These are phyloP conservation scores for Helobdella robusta DNA, from an alignment of 2,888 invertebrate species.

Conservation along the genomic window DNA sequence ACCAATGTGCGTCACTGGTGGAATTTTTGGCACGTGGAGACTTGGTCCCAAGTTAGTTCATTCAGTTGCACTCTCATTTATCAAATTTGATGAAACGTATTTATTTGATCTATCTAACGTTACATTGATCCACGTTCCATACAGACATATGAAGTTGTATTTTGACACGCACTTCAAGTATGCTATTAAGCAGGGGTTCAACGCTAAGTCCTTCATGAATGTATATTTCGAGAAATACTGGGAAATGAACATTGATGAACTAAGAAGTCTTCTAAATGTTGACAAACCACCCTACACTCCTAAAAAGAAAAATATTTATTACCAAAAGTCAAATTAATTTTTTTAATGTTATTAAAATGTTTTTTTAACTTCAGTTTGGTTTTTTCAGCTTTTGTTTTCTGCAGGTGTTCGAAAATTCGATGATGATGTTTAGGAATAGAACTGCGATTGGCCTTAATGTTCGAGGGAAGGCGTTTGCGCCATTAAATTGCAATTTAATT, in stretches of 20 bases:
- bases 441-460: too few species aligned
- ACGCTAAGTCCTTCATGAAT: slow-evolving; percentile 69
- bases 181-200: slow-evolving; percentile 42
- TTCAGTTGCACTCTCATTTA: background rate
- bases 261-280: slow-evolving; percentile 72
- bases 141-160: slow-evolving; percentile 68
- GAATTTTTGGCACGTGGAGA: slow-evolving; percentile 78
- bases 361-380: too few species aligned
- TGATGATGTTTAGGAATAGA: too few species aligned
- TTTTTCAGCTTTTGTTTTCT: too few species aligned
- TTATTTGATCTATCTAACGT: too few species aligned
- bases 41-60: slow-evolving; percentile 62
- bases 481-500: too few species aligned
- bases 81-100: background rate
- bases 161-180: slow-evolving; percentile 53
- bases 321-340: slow-evolving; percentile 9
- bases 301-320: slow-evolving; percentile 26
- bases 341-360: too few species aligned
- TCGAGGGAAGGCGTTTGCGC: too few species aligned
- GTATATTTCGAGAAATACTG: slow-evolving; percentile 86
- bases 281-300: slow-evolving; percentile 33
- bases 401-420: too few species aligned
- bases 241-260: slow-evolving; percentile 72
- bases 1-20: slow-evolving; percentile 90
- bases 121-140: slow-evolving; percentile 35